Percentiles rank a stretch among this genome's conserved stretches.
Conservation (phyloP, 2,797 vertebrate species). For the Coreius guichenoti region DNA sequence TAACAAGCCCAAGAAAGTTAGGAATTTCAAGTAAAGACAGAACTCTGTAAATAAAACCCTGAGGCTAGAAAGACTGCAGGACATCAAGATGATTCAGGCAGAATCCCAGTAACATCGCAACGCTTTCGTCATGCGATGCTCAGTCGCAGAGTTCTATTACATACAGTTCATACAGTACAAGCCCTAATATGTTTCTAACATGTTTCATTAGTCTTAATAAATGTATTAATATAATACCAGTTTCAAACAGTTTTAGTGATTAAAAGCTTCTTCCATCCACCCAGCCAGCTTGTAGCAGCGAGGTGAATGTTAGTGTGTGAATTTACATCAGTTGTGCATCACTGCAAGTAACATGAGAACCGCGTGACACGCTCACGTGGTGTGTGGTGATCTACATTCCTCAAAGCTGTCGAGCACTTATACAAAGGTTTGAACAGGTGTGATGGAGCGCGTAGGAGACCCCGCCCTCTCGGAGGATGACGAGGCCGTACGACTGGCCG, state of each 20-base stretch:
- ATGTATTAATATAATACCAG: constrained; percentile 54
- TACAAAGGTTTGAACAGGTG: constrained; percentile 92
- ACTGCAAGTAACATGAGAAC: constrained; percentile 47
- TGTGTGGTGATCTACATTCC: constrained; percentile 15
- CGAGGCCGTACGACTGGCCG: constrained; percentile 86
- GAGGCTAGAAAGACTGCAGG: constrained; percentile 10
- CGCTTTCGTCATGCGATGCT: background rate
- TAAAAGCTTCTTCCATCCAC: constrained; percentile 32
- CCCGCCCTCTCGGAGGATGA: constrained; percentile 86
- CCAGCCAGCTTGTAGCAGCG: constrained; percentile 36
- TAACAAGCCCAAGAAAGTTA: constrained; percentile 12
- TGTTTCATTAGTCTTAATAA: constrained; percentile 25
- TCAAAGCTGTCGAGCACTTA: constrained; percentile 68
- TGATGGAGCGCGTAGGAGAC: constrained; percentile 88
- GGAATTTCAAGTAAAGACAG: constrained; percentile 33
- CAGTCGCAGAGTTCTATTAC: background rate
- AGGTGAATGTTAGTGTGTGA: constrained; percentile 33
- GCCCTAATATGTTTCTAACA: constrained; percentile 16
- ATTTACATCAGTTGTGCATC: constrained; percentile 12
- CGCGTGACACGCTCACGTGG: background rate
- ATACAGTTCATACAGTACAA: constrained; percentile 5
- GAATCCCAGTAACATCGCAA: constrained; percentile 13
- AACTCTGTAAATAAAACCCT: background rate
- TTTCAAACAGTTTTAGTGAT: constrained; percentile 32
- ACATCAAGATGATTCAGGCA: background rate